Conservation (phyloP, 2,113 vertebrate species). For the Barbus barbus region DNA sequence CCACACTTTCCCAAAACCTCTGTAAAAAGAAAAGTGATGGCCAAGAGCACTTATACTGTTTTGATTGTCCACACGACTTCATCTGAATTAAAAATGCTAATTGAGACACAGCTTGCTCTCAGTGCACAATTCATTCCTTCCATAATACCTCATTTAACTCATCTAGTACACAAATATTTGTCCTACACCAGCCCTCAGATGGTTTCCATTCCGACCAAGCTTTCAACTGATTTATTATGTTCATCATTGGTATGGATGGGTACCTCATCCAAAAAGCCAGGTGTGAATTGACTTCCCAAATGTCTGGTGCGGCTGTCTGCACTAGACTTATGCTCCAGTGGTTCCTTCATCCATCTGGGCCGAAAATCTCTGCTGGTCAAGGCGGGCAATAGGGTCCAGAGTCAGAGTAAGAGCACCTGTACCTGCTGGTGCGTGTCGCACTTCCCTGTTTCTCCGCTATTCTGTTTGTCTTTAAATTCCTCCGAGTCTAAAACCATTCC, state of each 20-base stretch:
- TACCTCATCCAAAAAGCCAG: slow-evolving; percentile 40
- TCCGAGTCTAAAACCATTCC: slow-evolving; percentile 45
- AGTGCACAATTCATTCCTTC: slow-evolving; percentile 18
- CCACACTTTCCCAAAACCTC: background rate
- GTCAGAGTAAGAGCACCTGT: slow-evolving; percentile 64
- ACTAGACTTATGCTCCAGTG: slow-evolving; percentile 3
- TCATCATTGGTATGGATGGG: slow-evolving; percentile 47
- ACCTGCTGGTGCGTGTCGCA: slow-evolving; percentile 53
- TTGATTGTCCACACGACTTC: background rate
- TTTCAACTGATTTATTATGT: slow-evolving; percentile 46
- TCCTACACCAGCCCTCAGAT: slow-evolving; percentile 31
- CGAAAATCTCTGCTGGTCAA: slow-evolving; percentile 41
- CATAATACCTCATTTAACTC: slow-evolving; percentile 24
- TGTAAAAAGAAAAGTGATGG: slow-evolving; percentile 1
- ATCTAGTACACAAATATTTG: background rate
- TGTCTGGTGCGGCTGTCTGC: slow-evolving; percentile 4
- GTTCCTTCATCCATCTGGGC: slow-evolving; percentile 47
- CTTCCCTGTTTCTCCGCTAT: slow-evolving; percentile 40
- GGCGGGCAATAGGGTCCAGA: slow-evolving; percentile 11
- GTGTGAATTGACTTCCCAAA: slow-evolving; percentile 42
- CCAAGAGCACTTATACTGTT: background rate
- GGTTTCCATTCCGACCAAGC: slow-evolving; percentile 43
- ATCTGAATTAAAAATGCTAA: background rate
- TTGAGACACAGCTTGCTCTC: slow-evolving; percentile 14
- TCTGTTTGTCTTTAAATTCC: slow-evolving; percentile 59